phyloP scores from a whole-genome alignment of 2,113 vertebrate species.

The Psophia crepitans region DNA sequence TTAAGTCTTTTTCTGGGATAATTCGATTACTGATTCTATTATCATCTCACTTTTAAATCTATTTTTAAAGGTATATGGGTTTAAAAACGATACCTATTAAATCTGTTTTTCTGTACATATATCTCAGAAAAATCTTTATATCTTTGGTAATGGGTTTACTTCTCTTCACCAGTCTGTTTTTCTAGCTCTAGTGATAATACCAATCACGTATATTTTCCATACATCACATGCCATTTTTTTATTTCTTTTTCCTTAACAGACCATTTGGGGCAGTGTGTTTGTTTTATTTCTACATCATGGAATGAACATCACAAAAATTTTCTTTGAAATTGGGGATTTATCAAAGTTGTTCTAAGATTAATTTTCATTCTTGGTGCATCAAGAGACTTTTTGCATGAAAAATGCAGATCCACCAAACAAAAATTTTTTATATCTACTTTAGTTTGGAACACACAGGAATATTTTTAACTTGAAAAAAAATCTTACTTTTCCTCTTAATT shows the following conservation, averaged over 20 bases:
- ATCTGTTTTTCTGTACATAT: background rate
- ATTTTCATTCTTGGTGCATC: background rate
- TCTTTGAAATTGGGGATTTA: background rate
- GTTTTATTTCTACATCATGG: background rate
- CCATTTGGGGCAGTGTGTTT: background rate
- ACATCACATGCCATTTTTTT: too few species aligned
- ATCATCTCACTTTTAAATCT: background rate
- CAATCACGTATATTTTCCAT: background rate
- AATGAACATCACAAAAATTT: background rate
- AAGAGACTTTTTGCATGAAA: background rate
- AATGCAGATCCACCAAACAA: background rate
- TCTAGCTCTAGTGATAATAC: background rate
- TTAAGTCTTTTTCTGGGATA: background rate
- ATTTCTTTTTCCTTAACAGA: background rate
- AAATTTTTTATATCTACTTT: background rate
- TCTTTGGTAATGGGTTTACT: background rate
- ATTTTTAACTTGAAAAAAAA: background rate
- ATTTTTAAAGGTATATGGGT: background rate
- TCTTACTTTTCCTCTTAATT: background rate
- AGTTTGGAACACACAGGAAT: accelerated
- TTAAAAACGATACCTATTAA: background rate
- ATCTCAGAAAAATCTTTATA: background rate
- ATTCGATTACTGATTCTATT: background rate
- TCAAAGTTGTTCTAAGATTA: background rate
- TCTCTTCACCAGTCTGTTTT: background rate